Percentiles rank a stretch among this genome's conserved stretches.
Conservation (phyloP, 2,888 invertebrate genomes). For the Endotricha flammealis region DNA sequence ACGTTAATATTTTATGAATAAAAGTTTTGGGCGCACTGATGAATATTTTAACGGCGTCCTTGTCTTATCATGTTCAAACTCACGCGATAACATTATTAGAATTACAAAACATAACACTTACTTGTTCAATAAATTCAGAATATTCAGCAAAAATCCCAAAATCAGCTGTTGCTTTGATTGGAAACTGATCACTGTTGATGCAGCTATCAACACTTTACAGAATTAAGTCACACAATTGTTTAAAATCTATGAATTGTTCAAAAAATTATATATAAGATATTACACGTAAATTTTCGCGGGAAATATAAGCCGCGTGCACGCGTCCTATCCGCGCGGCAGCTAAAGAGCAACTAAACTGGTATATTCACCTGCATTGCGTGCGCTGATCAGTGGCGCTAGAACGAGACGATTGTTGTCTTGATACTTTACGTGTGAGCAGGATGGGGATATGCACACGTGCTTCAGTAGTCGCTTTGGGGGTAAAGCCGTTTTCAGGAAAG, state of each 20-base stretch:
- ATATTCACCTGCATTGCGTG: constrained; percentile 75
- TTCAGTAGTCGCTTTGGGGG: constrained; percentile 49
- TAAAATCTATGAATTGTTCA: constrained; percentile 1
- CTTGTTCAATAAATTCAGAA: constrained; percentile 18
- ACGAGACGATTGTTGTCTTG: constrained; percentile 30
- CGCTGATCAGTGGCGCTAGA: constrained; percentile 56
- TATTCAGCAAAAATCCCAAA: constrained; percentile 24
- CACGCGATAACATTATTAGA: neutral
- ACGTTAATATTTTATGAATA: constrained; percentile 42
- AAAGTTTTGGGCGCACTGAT: constrained; percentile 40
- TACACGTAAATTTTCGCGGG: constrained; percentile 71
- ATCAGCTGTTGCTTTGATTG: constrained; percentile 24
- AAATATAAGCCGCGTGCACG: constrained; percentile 35
- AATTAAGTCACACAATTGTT: constrained; percentile 48
- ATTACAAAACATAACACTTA: constrained; percentile 20
- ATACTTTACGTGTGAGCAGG: constrained; percentile 31
- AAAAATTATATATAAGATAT: constrained; percentile 12
- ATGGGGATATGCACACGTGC: constrained; percentile 58
- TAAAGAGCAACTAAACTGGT: constrained; percentile 52
- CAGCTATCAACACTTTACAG: constrained; percentile 36
- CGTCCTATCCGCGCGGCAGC: constrained; percentile 52
- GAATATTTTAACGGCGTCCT: constrained; percentile 36
- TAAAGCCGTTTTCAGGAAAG: constrained; percentile 62
- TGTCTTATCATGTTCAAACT: constrained; percentile 10
- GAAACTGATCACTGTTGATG: constrained; percentile 40